phyloP scores from a whole-genome alignment of 2,797 vertebrate species.

The Catharus ustulatus region DNA sequence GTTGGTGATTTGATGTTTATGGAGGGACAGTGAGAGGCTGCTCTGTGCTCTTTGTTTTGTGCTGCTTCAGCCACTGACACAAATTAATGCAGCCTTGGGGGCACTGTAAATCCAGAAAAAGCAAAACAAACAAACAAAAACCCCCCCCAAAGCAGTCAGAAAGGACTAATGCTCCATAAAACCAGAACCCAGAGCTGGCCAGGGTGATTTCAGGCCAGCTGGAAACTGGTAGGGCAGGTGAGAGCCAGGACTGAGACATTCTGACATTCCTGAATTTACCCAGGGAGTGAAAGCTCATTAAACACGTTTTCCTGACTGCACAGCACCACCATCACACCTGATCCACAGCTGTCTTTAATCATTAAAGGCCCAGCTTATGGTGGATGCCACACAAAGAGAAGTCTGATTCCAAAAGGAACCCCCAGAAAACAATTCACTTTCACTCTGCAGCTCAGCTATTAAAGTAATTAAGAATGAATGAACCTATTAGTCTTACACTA shows the following conservation, averaged over 20 bases:
- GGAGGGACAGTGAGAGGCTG: background rate
- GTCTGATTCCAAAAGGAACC: background rate
- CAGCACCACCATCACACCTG: background rate
- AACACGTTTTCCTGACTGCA: background rate
- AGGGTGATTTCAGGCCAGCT: background rate
- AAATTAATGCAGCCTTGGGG: background rate
- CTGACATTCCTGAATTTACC: background rate
- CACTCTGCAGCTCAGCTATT: background rate
- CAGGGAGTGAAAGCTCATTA: background rate
- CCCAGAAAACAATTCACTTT: background rate
- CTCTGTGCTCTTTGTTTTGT: background rate
- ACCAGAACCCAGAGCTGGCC: background rate
- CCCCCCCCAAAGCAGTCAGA: background rate
- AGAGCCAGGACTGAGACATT: background rate
- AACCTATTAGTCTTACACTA: background rate
- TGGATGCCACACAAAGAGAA: background rate
- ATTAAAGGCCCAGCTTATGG: background rate
- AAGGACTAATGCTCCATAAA: background rate
- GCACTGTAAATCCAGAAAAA: background rate
- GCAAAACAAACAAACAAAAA: background rate
- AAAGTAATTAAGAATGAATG: background rate
- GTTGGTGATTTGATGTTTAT: background rate
- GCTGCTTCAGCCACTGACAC: background rate
- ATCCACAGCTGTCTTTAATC: background rate
- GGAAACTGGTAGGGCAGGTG: background rate